Evolutionary conservation across 2,888 invertebrate species (phyloP).

Genomic region (Polyommatus icarus): DNA sequence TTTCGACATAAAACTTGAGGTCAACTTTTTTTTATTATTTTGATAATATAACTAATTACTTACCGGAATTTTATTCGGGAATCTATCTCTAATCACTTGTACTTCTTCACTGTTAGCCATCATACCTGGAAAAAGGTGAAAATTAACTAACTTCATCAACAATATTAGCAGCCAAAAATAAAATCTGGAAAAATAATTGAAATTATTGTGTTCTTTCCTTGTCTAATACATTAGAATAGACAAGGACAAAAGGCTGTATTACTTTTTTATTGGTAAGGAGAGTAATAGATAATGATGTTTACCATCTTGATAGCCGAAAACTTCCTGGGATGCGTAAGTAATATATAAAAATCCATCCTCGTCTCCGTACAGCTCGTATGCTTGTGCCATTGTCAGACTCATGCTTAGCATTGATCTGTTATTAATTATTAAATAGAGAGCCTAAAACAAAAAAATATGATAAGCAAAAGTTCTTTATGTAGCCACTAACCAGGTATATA

Average conservation of each 20-base stretch:
- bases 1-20: not conserved
- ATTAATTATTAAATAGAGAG: conserved; percentile 90
- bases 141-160: not conserved
- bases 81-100: conserved; percentile 85
- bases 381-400: conserved; percentile 89
- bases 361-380: conserved; percentile 87
- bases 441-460: conserved; percentile 65
- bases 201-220: too few species aligned
- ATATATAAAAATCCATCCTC: conserved; percentile 93
- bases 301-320: conserved; percentile 85
- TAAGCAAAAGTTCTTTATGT: too few species aligned
- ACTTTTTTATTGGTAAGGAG: too few species aligned
- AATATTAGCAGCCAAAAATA: not conserved
- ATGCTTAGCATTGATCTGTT: conserved; percentile 90
- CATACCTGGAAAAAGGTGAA: conserved; percentile 44
- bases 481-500: too few species aligned
- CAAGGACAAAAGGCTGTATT: too few species aligned
- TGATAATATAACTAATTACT: conserved; percentile 49
- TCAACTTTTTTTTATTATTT: not conserved
- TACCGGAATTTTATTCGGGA: conserved; percentile 90
- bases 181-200: too few species aligned
- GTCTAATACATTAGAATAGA: too few species aligned
- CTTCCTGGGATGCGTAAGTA: conserved; percentile 94
- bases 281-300: conserved; percentile 40
- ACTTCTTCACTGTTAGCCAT: conserved; percentile 80